Evolutionary conservation across 2,113 vertebrate genomes (phyloP), one percentile per base, ranked within the genome.

Genomic region (Melanostigma gelatinosum): DNA sequence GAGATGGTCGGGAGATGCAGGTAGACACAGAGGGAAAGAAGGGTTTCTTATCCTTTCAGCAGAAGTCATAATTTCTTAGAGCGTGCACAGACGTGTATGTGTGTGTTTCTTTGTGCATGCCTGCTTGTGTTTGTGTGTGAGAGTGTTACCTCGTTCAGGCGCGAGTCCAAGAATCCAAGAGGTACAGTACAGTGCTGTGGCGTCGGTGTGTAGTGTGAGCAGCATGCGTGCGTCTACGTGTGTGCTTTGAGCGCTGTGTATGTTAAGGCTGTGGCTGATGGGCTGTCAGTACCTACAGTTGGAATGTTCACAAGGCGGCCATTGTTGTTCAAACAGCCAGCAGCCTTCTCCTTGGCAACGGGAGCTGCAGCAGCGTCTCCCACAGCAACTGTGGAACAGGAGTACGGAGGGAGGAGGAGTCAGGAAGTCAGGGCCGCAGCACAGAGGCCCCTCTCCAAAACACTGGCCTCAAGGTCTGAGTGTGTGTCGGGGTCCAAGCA

Each of bases 331-430:
- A 95, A 95, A 95, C 95, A 95, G 95, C 93, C 93, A 95, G 95
- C 95, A 94, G 95, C 94, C 93, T 95, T 96, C 95, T 95, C 95
- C 96, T 95, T 95, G 95, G 95, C 94, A 96, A 96, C 96, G 92
- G 95, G 94, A 89, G 94, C 96, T 94, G 94, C 95, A 91, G 95
- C 94, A 94, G 95, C 90, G 92, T 95, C 92, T 95, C 95, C 95
- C 94, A 95, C 95, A 89, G 95, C 94, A 96, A 96, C 95, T 93
- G 93, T 93, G 93, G 91, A 95, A 74, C 90, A 91, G 92, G 88
- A 91, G 92, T 88, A 87, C 76, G 91, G 90, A 88, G 86, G 78
- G 82, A 90, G 82, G 89, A 83, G 90, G 90, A 92, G 89, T 94
- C 94, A 96, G 94, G 93, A 95, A 96, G 95, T 96, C 95, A 93